Evolutionary conservation across 2,113 vertebrate species (phyloP), one percentile per base, ranked within the genome.

Genomic region (Emydura subglobosa): DNA sequence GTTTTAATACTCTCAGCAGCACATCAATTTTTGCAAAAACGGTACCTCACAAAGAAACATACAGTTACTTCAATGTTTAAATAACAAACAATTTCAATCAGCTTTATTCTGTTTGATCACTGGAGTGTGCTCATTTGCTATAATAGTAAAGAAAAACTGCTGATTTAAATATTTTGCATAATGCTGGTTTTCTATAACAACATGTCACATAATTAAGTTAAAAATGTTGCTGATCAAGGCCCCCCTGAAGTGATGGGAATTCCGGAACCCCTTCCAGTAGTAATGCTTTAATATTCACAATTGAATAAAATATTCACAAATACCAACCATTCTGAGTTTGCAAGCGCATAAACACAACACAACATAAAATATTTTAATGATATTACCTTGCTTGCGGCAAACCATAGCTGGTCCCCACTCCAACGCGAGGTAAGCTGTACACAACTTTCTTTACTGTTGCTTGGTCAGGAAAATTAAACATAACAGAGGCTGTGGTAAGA

Each of bases 401-500:
- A 82, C 99, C 99, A 91, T 99, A 99, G 98, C 99, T 99, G 98
- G 99, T 99, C 92, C 99, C 99, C 85, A 99, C 99, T 88, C 99
- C 99, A 91, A 99, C 99, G 81, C 99, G 99, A 95, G 99, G 99
- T 93, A 99, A 98, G 96, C 99, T 99, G 97, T 99, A 99, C 47
- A 99, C 99, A 89, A 99, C 99, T 96, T 99, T 99, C 98, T 99
- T 99, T 54, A 99, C 99, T 5, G 99, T 99, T 97, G 99, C 98
- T 98, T 99, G 99, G 94, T 99, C 99, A 85, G 99, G 99, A 96
- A 99, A 99, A 99, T 99, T 99, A 97, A 99, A 99, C 99, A 99
- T 99, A 93, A 99, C 99, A 0, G 99, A 99, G 34, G 99, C 99
- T 99, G 98, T 74, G 87, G 82, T 68, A 93, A 95, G 86, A 93